Conservation (phyloP, 2,888 invertebrate genomes). For the Crocallis elinguaria region DNA sequence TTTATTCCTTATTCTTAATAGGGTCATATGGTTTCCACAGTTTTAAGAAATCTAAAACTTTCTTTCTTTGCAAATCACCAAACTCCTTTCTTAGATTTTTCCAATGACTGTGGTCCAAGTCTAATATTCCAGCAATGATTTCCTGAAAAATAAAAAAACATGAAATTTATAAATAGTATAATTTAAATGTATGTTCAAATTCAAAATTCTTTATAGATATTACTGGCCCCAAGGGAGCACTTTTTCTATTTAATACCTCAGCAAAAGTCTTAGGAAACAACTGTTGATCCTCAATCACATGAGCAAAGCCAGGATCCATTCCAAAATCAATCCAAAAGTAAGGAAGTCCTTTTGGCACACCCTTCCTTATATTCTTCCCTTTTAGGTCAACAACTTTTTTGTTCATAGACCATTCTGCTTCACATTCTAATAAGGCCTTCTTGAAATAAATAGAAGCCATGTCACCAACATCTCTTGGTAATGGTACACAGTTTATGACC, state of each 20-base stretch:
- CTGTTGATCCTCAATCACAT: constrained; percentile 97
- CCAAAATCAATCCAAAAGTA: constrained; percentile 98
- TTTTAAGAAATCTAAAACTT: constrained; percentile 89
- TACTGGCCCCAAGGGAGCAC: no score
- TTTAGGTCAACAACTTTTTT: constrained; percentile 89
- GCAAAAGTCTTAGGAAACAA: constrained; percentile 95
- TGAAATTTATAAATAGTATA: background rate
- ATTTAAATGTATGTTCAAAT: background rate
- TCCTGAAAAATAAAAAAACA: constrained; percentile 85
- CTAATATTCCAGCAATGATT: constrained; percentile 97
- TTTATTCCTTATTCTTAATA: constrained; percentile 50
- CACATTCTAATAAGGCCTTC: constrained; percentile 98
- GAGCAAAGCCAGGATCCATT: constrained; percentile 95
- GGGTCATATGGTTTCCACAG: constrained; percentile 89
- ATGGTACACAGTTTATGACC: constrained; percentile 94
- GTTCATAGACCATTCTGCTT: constrained; percentile 97
- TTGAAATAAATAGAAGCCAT: constrained; percentile 98
- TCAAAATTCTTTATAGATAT: background rate
- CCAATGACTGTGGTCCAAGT: constrained; percentile 94
- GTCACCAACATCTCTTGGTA: constrained; percentile 93
- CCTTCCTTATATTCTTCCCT: constrained; percentile 89
- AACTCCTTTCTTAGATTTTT: constrained; percentile 91
- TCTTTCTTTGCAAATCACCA: constrained; percentile 90
- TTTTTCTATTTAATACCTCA: constrained; percentile 88
- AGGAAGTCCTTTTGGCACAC: constrained; percentile 96